A percentile compares a stretch with the other conserved stretches of the same genome.
Evolutionary conservation across 2,797 vertebrate genomes (phyloP).

Genomic region (Typhlichthys subterraneus): DNA sequence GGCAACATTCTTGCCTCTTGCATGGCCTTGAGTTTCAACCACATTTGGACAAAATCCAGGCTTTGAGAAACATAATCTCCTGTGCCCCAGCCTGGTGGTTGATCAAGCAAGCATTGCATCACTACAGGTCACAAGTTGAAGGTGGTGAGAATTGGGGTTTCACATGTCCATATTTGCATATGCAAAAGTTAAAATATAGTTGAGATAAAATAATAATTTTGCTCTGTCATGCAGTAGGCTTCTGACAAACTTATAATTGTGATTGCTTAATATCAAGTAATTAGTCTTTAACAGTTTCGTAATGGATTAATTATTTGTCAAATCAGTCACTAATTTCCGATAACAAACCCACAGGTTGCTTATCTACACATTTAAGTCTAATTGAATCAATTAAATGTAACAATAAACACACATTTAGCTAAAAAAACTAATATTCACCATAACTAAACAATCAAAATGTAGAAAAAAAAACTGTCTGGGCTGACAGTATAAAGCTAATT

Average conservation of each 20-base stretch:
- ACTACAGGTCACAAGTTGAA: slow-evolving; percentile 52
- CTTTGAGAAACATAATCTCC: slow-evolving; percentile 54
- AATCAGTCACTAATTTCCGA: slow-evolving; percentile 3
- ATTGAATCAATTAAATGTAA: slow-evolving; percentile 4
- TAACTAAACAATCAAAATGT: slow-evolving; percentile 2
- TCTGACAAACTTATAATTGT: slow-evolving; percentile 39
- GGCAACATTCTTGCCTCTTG: slow-evolving; percentile 59
- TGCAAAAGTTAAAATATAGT: slow-evolving; percentile 8
- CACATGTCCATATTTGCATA: slow-evolving; percentile 51
- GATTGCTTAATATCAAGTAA: slow-evolving; percentile 13
- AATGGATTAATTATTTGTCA: not conserved
- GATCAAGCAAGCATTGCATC: slow-evolving; percentile 59
- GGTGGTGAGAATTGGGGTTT: slow-evolving; percentile 43
- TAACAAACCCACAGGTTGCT: not conserved
- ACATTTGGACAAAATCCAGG: slow-evolving; percentile 61
- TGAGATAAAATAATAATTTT: slow-evolving; percentile 34
- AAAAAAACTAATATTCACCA: slow-evolving; percentile 21
- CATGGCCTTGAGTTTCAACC: slow-evolving; percentile 53
- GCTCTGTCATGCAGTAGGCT: slow-evolving; percentile 33
- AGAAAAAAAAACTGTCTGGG: too few species aligned
- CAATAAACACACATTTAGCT: slow-evolving; percentile 6
- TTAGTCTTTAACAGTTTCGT: not conserved
- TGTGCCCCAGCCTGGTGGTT: slow-evolving; percentile 35
- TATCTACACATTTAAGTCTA: too few species aligned
- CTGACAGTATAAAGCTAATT: too few species aligned